These are phyloP conservation scores for Platerodrilus igneus DNA, from an alignment of 2,888 invertebrate species.

Conservation along the genomic window DNA sequence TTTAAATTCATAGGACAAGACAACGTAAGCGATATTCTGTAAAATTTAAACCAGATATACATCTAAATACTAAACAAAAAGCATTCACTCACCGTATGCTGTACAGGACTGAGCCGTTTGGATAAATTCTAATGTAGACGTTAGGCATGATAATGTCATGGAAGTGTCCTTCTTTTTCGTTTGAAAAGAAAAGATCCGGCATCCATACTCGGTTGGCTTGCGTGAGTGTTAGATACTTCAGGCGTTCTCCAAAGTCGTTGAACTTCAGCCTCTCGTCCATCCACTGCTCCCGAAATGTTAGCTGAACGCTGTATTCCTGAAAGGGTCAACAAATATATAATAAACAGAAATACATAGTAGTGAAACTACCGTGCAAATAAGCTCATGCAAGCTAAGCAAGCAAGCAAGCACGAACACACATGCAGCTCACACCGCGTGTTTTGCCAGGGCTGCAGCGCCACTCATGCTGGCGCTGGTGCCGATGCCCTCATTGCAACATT, in stretches of 20 bases:
- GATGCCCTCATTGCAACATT: constrained; percentile 47
- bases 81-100: constrained; percentile 68
- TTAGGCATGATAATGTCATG: constrained; percentile 98
- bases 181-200: constrained; percentile 97
- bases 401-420: constrained; percentile 20
- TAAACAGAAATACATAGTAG: constrained; percentile 22
- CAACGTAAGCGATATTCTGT: constrained; percentile 88
- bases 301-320: constrained; percentile 96
- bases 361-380: constrained; percentile 22
- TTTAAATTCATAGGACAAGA: constrained; percentile 98
- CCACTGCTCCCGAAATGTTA: constrained; percentile 98
- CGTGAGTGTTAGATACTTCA: constrained; percentile 87
- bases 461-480: constrained; percentile 47
- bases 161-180: constrained; percentile 96
- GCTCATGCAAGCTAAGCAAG: constrained; percentile 29
- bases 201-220: constrained; percentile 97
- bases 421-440: constrained; percentile 32
- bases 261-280: constrained; percentile 87
- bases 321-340: too few relatives aligned
- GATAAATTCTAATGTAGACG: constrained; percentile 94
- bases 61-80: constrained; percentile 6
- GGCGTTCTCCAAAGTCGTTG: constrained; percentile 80
- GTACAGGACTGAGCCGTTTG: constrained; percentile 91
- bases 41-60: constrained; percentile 31
- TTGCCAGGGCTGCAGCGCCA: constrained; percentile 39